Evolutionary conservation across 2,797 vertebrate genomes (phyloP).

Genomic region (Eidolon dupreanum): DNA sequence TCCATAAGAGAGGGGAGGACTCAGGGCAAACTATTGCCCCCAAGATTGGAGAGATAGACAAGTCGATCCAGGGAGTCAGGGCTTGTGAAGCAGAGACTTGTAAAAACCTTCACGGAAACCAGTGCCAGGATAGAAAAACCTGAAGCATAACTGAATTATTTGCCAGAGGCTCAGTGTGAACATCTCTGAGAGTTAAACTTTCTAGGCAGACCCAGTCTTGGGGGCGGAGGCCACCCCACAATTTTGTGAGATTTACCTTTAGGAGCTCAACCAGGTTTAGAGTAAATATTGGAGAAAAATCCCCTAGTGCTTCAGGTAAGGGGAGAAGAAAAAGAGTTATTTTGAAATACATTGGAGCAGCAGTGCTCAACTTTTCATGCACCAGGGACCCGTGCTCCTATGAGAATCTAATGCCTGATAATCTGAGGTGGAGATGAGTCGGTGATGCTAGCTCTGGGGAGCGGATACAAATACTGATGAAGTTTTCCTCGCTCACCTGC

Average conservation of each 20-base stretch:
- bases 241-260: background rate
- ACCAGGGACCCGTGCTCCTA: too few species aligned
- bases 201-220: background rate
- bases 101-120: background rate
- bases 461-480: too few species aligned
- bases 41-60: background rate
- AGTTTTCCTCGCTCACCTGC: too few species aligned
- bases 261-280: background rate
- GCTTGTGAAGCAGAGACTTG: background rate
- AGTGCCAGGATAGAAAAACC: background rate
- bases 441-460: too few species aligned
- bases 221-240: background rate
- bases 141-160: background rate
- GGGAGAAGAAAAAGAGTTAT: too few species aligned
- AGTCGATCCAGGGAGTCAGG: background rate
- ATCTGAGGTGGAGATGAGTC: too few species aligned
- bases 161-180: background rate
- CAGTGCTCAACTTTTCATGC: too few species aligned
- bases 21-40: background rate
- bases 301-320: background rate
- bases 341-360: too few species aligned
- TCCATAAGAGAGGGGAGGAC: background rate
- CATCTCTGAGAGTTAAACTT: background rate
- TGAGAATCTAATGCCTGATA: too few species aligned
- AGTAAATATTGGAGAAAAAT: background rate